These are phyloP conservation scores for Caenorhabditis sp. DNA, from an alignment of 2,888 invertebrate genomes.

Conservation along the genomic window DNA sequence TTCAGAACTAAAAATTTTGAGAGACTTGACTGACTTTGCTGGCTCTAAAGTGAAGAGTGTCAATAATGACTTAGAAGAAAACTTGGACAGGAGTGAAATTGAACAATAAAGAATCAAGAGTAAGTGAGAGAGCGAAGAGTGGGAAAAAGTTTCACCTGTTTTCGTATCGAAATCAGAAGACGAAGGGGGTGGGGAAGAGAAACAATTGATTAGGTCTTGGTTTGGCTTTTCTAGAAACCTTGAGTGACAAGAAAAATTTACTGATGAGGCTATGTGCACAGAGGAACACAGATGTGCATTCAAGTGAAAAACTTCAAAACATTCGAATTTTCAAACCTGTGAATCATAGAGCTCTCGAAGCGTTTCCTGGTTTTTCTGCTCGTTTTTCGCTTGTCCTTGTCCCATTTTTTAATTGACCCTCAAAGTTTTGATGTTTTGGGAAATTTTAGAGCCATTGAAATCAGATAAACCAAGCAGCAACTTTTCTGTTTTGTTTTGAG, in stretches of 20 bases:
- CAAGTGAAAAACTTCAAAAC: background rate
- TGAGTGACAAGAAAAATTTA: too few relatives aligned
- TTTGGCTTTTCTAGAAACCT: too few relatives aligned
- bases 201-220: too few relatives aligned
- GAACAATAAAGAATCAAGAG: background rate
- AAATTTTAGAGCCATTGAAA: background rate
- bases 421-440: background rate
- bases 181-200: background rate
- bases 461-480: too few relatives aligned
- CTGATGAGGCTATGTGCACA: too few relatives aligned
- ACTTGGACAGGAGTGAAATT: background rate
- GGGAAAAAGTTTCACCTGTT: background rate
- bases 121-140: background rate
- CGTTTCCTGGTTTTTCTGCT: slow-evolving; percentile 25
- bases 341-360: slow-evolving; percentile 54
- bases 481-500: too few relatives aligned
- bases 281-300: too few relatives aligned
- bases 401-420: slow-evolving; percentile 53
- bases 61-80: background rate
- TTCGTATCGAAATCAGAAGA: background rate
- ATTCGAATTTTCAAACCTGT: slow-evolving; percentile 27
- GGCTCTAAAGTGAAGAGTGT: too few relatives aligned
- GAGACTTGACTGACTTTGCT: too few relatives aligned
- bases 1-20: too few relatives aligned
- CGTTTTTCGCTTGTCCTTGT: slow-evolving; percentile 43